These are phyloP conservation scores for Biston betularia DNA, from an alignment of 2,888 invertebrate species.

Conservation along the genomic window DNA sequence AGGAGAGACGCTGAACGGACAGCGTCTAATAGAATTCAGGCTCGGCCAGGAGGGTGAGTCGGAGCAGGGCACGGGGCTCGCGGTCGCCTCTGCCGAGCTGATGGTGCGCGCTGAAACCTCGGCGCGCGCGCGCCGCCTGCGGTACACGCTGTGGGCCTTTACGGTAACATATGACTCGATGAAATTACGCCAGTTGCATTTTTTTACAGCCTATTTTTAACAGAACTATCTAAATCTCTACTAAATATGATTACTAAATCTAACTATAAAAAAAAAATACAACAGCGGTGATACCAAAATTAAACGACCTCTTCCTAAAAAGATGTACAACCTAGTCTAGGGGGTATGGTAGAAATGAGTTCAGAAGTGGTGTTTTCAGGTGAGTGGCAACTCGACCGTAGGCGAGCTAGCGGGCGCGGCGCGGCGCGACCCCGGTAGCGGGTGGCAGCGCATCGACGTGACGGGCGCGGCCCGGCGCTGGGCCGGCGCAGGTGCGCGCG, in stretches of 20 bases:
- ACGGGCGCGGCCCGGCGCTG: slow-evolving; percentile 92
- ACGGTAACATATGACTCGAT: slow-evolving; percentile 63
- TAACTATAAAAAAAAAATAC: no score
- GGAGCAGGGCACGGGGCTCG: slow-evolving; percentile 86
- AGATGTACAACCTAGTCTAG: no score
- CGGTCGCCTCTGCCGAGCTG: slow-evolving; percentile 92
- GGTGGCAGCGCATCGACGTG: slow-evolving; percentile 95
- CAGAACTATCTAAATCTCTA: no score
- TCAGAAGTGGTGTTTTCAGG: slow-evolving; percentile 24
- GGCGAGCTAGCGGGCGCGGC: slow-evolving; percentile 81
- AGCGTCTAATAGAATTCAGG: slow-evolving; percentile 94
- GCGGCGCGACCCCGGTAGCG: slow-evolving; percentile 86
- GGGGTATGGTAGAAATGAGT: background rate
- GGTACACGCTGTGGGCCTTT: slow-evolving; percentile 91
- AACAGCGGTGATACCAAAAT: background rate
- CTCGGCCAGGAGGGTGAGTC: slow-evolving; percentile 87
- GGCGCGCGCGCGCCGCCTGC: slow-evolving; percentile 65
- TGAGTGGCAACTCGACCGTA: slow-evolving; percentile 88
- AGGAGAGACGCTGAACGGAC: slow-evolving; percentile 94
- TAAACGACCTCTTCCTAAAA: no score
- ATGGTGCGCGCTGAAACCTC: slow-evolving; percentile 87
- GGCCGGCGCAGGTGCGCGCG: slow-evolving; percentile 85
- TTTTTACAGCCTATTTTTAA: no score
- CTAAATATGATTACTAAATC: no score
- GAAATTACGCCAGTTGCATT: no score